phyloP scores from a whole-genome alignment of 2,797 vertebrate genomes.

The Holocentrus rufus region DNA sequence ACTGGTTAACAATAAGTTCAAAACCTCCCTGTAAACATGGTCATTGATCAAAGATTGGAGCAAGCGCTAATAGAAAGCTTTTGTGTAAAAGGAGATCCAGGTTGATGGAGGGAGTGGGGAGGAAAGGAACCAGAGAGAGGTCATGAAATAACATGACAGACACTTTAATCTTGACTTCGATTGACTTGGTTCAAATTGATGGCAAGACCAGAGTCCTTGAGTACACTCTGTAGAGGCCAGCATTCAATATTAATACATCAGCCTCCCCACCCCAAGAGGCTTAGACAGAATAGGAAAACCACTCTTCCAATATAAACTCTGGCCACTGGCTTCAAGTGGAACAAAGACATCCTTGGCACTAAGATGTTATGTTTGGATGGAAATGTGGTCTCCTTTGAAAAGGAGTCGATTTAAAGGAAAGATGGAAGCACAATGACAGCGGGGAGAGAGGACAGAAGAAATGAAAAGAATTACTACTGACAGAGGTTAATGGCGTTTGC shows the following conservation, averaged over 20 bases:
- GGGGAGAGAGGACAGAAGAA: neutral
- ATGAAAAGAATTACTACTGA: neutral
- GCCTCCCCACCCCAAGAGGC: neutral
- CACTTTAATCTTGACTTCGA: too few species aligned
- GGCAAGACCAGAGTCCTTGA: neutral
- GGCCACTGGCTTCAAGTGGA: neutral
- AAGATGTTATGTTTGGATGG: neutral
- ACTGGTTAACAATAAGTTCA: neutral
- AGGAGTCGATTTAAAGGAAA: conserved; percentile 1
- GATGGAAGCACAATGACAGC: neutral
- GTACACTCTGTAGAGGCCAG: neutral
- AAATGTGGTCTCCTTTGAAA: neutral
- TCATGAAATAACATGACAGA: neutral
- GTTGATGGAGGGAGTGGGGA: neutral
- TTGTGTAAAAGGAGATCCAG: neutral
- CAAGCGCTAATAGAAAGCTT: neutral
- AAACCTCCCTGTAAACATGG: neutral
- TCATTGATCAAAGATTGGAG: neutral
- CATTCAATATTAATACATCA: neutral
- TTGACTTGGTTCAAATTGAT: neutral
- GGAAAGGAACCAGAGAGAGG: neutral
- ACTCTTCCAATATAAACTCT: neutral
- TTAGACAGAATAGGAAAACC: neutral
- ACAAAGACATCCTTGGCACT: neutral
- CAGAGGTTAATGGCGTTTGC: conserved; percentile 13